Conservation (phyloP, 2,113 vertebrate species). For the Mustela nigripes region DNA sequence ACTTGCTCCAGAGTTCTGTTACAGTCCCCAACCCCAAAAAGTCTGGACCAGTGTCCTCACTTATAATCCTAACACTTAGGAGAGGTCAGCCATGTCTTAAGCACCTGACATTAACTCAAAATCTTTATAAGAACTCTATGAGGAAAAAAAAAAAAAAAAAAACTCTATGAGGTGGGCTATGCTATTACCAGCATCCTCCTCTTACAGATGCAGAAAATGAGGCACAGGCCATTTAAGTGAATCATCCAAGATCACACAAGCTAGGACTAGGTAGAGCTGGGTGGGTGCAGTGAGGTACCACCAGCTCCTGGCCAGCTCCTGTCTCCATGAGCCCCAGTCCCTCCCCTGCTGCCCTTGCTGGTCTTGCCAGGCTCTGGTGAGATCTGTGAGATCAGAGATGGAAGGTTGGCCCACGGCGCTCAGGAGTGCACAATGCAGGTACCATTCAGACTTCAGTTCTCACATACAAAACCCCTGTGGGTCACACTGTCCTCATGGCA, state of each 20-base stretch:
- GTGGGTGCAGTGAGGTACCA: neutral
- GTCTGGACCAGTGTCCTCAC: neutral
- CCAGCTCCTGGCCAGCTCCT: neutral
- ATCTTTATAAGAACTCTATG: neutral
- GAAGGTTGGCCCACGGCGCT: rapidly evolving
- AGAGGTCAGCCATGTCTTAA: neutral
- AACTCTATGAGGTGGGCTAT: neutral
- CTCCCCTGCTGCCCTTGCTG: neutral
- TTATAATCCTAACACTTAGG: neutral
- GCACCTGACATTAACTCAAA: neutral
- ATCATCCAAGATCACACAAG: neutral
- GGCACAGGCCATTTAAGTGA: neutral
- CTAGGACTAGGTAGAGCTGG: neutral
- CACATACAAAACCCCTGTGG: neutral
- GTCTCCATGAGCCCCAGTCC: neutral
- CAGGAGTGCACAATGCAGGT: neutral
- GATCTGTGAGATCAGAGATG: rapidly evolving
- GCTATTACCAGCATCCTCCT: neutral
- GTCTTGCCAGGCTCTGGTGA: neutral
- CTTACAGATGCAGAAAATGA: neutral
- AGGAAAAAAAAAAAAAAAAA: too few species aligned
- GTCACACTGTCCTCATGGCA: neutral
- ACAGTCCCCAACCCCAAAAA: neutral
- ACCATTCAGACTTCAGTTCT: neutral
- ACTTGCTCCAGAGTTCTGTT: neutral